Percentiles rank a stretch among this genome's conserved stretches.
Evolutionary conservation across 2,888 invertebrate species (phyloP).

Genomic region (Lydus trimaculatus): DNA sequence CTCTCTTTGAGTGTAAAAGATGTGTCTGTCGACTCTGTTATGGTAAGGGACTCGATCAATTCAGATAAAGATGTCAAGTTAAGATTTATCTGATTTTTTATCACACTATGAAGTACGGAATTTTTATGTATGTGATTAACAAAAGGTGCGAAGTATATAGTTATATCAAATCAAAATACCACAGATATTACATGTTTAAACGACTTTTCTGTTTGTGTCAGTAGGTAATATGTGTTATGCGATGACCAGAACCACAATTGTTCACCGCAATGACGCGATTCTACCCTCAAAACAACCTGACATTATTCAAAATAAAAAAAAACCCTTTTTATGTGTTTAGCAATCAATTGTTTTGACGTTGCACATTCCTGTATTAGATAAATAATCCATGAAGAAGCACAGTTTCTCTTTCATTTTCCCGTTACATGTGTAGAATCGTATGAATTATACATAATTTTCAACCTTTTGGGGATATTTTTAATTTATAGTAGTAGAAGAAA

Average conservation of each 20-base stretch:
- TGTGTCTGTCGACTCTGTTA: not conserved
- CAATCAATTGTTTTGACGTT: conserved; percentile 15
- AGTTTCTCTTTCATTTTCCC: too few species aligned
- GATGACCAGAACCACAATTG: conserved; percentile 22
- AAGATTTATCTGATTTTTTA: not conserved
- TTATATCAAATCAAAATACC: too few species aligned
- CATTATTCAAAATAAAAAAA: conserved; percentile 14
- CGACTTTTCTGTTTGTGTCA: not conserved
- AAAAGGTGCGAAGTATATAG: too few species aligned
- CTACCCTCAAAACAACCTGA: conserved; percentile 18
- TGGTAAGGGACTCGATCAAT: not conserved
- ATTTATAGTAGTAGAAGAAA: not conserved
- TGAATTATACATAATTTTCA: not conserved
- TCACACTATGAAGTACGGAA: not conserved
- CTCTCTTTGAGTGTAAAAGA: too few species aligned
- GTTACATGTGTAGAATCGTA: not conserved
- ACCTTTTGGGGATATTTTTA: not conserved
- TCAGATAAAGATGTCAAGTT: not conserved
- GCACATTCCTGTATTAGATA: too few species aligned
- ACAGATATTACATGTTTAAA: not conserved
- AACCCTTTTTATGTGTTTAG: conserved; percentile 20
- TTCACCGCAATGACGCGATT: conserved; percentile 15
- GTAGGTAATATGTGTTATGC: conserved; percentile 20
- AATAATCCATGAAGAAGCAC: too few species aligned
- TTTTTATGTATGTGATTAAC: too few species aligned